These are phyloP conservation scores for Aethes cnicana DNA, from an alignment of 2,888 invertebrate genomes.

Conservation along the genomic window DNA sequence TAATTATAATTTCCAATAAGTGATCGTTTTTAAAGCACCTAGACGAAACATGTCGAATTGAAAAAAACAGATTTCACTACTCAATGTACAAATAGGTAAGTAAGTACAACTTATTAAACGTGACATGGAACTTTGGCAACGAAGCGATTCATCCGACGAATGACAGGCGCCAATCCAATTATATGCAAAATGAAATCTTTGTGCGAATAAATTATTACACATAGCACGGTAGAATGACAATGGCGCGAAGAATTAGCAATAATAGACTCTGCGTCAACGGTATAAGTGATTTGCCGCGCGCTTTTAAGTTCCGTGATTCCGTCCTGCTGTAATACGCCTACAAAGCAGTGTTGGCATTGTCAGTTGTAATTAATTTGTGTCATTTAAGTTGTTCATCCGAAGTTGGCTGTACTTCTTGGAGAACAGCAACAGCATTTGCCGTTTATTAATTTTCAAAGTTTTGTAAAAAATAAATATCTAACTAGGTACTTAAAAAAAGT, in stretches of 20 bases:
- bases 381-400: conserved; percentile 1
- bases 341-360: conserved; percentile 1
- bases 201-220: conserved; percentile 16
- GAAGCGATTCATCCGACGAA: conserved; percentile 7
- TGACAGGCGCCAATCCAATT: conserved; percentile 22
- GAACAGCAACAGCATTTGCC: no score
- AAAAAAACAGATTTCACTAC: not conserved
- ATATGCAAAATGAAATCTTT: conserved; percentile 16
- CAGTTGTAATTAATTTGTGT: not conserved
- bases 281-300: not conserved
- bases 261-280: no score
- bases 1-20: no score
- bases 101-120: conserved; percentile 16
- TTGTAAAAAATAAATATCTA: no score
- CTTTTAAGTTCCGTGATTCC: not conserved
- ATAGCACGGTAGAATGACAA: not conserved
- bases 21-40: no score
- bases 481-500: no score
- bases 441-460: no score
- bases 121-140: conserved; percentile 1
- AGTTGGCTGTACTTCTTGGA: no score
- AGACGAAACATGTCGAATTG: no score
- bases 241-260: no score
- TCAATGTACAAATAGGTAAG: not conserved
- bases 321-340: conserved; percentile 4